Conservation (phyloP, 2,888 invertebrate genomes). For the Stenoptilia bipunctidactyla region DNA sequence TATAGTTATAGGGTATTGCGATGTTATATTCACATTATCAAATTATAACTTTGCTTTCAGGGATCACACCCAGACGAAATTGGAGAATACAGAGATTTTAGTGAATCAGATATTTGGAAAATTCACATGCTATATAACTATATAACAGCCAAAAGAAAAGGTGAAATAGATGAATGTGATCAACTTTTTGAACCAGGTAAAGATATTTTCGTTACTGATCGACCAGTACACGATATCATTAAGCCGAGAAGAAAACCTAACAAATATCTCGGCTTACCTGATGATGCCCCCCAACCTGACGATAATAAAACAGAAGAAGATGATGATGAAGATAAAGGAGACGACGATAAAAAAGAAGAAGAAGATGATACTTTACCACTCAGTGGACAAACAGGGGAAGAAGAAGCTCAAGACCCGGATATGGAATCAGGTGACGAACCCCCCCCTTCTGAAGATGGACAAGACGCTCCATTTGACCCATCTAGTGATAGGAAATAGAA, state of each 20-base stretch:
- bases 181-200: slow-evolving; percentile 30
- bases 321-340: slow-evolving; percentile 1
- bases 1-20: no score
- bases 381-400: not conserved
- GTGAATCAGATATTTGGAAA: slow-evolving; percentile 31
- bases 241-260: slow-evolving; percentile 27
- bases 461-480: not conserved
- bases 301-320: slow-evolving; percentile 1
- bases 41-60: no score
- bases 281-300: not conserved
- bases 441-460: not conserved
- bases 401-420: not conserved
- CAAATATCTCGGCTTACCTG: slow-evolving; percentile 22
- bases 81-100: slow-evolving; percentile 17
- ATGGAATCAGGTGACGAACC: not conserved
- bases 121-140: slow-evolving; percentile 39
- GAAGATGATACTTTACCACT: no score
- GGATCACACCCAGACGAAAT: not conserved
- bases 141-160: slow-evolving; percentile 22
- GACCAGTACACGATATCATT: slow-evolving; percentile 3
- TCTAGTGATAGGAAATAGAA: no score
- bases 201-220: slow-evolving; percentile 15
- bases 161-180: slow-evolving; percentile 25
- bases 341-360: slow-evolving; percentile 6
- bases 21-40: no score